A percentile compares a stretch with the other conserved stretches of the same genome.
Evolutionary conservation across 2,797 vertebrate genomes (phyloP).

Genomic region (Dipus sagitta): DNA sequence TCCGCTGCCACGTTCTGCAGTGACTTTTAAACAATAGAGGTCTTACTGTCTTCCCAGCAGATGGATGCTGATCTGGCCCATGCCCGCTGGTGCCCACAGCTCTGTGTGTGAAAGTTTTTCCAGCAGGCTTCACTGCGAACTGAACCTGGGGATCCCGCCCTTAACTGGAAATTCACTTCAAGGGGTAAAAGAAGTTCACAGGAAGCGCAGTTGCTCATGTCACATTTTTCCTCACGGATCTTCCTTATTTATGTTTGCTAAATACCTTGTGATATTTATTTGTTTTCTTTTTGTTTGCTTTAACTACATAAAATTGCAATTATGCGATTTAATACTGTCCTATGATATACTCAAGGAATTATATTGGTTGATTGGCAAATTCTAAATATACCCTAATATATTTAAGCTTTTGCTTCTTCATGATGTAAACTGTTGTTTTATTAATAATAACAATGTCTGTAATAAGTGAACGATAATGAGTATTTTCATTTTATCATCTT

Average conservation of each 20-base stretch:
- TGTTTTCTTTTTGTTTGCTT: neutral
- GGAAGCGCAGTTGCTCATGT: neutral
- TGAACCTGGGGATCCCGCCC: no score
- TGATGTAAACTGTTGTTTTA: neutral
- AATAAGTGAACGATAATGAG: neutral
- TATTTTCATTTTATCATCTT: neutral
- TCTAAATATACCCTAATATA: neutral
- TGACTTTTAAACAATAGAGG: neutral
- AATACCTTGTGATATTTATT: neutral
- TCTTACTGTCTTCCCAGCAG: accelerated
- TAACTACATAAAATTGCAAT: neutral
- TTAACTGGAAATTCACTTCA: neutral
- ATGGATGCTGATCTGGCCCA: neutral
- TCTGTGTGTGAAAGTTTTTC: neutral
- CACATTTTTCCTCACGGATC: neutral
- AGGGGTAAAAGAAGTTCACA: neutral
- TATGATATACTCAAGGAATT: neutral
- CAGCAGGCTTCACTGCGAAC: no score
- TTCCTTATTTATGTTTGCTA: neutral
- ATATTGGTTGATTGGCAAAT: neutral
- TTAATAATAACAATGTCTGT: neutral
- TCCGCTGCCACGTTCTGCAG: no score
- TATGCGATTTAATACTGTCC: neutral
- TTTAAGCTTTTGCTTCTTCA: neutral
- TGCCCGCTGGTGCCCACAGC: accelerated